phyloP scores from a whole-genome alignment of 2,113 vertebrate genomes.

The Apus apus region DNA sequence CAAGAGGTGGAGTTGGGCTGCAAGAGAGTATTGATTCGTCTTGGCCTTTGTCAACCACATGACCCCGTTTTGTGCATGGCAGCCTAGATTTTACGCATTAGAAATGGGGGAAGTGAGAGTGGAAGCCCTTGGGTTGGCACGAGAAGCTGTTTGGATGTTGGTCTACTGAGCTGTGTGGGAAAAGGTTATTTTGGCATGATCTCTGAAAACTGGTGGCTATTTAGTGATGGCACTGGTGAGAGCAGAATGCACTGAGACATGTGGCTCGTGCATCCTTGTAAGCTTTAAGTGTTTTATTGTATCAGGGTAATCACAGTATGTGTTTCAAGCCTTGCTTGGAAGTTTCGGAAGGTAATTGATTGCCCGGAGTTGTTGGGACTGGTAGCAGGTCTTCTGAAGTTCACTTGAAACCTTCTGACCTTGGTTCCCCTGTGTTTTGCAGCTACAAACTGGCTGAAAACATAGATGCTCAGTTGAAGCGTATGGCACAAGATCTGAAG shows the following conservation, averaged over 20 bases:
- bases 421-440: background rate
- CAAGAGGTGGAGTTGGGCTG: background rate
- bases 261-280: background rate
- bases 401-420: background rate
- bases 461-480: conserved; percentile 89
- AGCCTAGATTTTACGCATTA: background rate
- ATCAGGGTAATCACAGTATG: background rate
- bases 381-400: background rate
- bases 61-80: background rate
- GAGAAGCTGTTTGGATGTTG: background rate
- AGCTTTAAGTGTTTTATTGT: accelerated
- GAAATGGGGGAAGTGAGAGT: background rate
- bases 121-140: background rate
- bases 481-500: conserved; percentile 92
- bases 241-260: background rate
- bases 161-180: background rate
- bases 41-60: background rate
- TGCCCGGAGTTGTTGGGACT: accelerated
- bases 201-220: background rate
- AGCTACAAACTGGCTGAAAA: conserved; percentile 91
- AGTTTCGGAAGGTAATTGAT: background rate
- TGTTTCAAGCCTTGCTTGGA: background rate
- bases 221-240: background rate
- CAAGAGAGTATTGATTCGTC: background rate
- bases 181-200: background rate